Evolutionary conservation across 2,888 invertebrate genomes (phyloP).

Genomic region (Nomada hirtipes): DNA sequence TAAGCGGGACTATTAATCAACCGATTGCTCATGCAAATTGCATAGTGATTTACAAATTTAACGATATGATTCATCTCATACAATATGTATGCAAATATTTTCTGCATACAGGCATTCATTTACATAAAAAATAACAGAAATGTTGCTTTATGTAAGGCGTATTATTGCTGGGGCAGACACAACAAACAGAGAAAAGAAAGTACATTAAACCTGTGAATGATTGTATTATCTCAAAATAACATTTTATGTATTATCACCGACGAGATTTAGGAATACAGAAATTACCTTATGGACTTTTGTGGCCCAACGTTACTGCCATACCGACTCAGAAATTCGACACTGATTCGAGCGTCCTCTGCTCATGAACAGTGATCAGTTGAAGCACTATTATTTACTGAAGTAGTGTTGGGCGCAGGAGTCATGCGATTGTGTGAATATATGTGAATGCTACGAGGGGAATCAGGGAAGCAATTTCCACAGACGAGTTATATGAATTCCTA

Average conservation of each 20-base stretch:
- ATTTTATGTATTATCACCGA: neutral
- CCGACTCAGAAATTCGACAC: too few relatives aligned
- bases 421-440: too few relatives aligned
- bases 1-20: neutral
- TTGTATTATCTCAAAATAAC: constrained; percentile 2
- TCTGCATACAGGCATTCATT: neutral
- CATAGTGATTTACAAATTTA: neutral
- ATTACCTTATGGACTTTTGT: too few relatives aligned
- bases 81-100: constrained; percentile 4
- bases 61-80: neutral
- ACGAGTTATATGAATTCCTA: too few relatives aligned
- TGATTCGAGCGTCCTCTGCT: too few relatives aligned
- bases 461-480: too few relatives aligned
- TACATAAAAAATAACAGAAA: constrained; percentile 5
- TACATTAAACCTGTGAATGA: neutral
- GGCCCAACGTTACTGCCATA: too few relatives aligned
- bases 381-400: too few relatives aligned
- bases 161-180: neutral
- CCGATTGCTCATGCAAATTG: neutral
- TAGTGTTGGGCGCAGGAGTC: too few relatives aligned
- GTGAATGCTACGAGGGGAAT: too few relatives aligned
- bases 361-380: too few relatives aligned
- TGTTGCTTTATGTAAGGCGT: constrained; percentile 19
- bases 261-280: too few relatives aligned
- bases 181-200: neutral